phyloP scores from a whole-genome alignment of 1,140 invertebrate genomes.

The Penaeus japonicus region DNA sequence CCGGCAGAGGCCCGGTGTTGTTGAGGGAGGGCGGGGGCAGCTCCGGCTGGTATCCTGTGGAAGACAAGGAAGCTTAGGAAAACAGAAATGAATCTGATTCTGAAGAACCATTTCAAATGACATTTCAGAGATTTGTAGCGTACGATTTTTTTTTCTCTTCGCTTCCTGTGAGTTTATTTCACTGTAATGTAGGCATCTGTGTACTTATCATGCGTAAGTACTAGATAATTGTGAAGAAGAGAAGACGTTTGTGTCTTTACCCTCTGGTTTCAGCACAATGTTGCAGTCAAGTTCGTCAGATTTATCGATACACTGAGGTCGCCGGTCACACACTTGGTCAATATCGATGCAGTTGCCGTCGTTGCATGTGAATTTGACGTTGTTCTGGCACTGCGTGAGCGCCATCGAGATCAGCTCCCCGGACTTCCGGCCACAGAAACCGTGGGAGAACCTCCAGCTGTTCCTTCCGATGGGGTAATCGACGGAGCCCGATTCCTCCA shows the following conservation, averaged over 20 bases:
- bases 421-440: slow-evolving; percentile 7
- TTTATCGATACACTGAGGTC: not conserved
- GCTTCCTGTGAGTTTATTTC: no score
- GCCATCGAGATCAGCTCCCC: not conserved
- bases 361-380: slow-evolving; percentile 26
- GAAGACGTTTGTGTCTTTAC: not conserved
- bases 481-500: slow-evolving; percentile 10
- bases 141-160: no score
- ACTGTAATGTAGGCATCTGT: no score
- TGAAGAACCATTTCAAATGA: no score
- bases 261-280: not conserved
- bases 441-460: slow-evolving; percentile 29
- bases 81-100: no score
- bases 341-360: slow-evolving; percentile 25
- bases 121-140: no score
- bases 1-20: not conserved
- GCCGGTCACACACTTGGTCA: slow-evolving; percentile 18
- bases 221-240: no score
- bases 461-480: slow-evolving; percentile 27
- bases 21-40: slow-evolving; percentile 16
- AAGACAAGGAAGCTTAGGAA: no score
- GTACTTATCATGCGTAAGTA: no score
- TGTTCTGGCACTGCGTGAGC: slow-evolving; percentile 20
- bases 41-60: not conserved
- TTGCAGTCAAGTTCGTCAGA: slow-evolving; percentile 29